Evolutionary conservation across 2,888 invertebrate genomes (phyloP).

Genomic region (Allygus modestus): DNA sequence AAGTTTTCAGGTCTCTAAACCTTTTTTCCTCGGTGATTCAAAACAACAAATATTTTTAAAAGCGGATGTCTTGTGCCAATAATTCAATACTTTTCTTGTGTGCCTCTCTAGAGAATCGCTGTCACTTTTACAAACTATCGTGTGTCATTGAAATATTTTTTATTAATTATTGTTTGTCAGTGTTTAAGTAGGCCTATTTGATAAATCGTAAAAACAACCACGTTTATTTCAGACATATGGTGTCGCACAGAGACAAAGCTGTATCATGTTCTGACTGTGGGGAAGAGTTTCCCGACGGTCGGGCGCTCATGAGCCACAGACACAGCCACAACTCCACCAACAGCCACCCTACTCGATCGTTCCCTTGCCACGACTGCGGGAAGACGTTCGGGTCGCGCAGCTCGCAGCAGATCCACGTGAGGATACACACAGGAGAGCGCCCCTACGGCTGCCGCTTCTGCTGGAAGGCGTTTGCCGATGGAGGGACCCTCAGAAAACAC

Average conservation of each 20-base stretch:
- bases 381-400: constrained; percentile 87
- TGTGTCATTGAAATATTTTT: no score
- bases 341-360: constrained; percentile 78
- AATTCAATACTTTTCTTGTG: no score
- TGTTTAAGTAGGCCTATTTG: neutral
- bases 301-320: constrained; percentile 83
- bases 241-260: constrained; percentile 84
- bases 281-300: constrained; percentile 84
- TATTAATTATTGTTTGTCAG: no score
- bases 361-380: constrained; percentile 90
- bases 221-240: constrained; percentile 79
- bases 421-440: constrained; percentile 90
- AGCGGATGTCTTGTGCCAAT: no score
- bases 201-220: no score
- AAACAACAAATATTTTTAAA: no score
- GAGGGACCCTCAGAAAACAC: constrained; percentile 90
- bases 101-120: no score
- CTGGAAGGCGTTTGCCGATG: constrained; percentile 94
- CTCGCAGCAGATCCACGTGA: constrained; percentile 85
- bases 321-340: constrained; percentile 77
- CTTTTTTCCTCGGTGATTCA: no score
- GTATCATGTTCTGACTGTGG: constrained; percentile 84
- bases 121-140: no score
- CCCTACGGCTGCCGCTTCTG: constrained; percentile 92
- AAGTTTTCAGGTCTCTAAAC: no score